These are phyloP conservation scores for Lordiphosa stackelbergi DNA, from an alignment of 1,140 invertebrate species.

Conservation along the genomic window DNA sequence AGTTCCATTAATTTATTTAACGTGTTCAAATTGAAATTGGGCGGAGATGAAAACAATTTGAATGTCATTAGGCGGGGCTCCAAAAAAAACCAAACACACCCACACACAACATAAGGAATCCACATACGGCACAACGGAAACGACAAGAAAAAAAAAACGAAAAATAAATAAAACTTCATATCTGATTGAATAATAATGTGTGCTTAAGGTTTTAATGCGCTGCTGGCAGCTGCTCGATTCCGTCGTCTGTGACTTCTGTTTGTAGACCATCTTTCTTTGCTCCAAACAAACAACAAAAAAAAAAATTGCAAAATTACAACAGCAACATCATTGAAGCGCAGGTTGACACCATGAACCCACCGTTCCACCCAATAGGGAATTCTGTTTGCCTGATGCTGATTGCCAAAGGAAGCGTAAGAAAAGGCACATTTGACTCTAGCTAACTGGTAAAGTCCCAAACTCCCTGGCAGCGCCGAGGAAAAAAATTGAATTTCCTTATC, in stretches of 20 bases:
- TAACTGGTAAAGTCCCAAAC: not conserved
- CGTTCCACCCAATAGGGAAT: slow-evolving; percentile 52
- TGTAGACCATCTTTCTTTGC: slow-evolving; percentile 17
- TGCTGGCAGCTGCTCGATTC: slow-evolving; percentile 40
- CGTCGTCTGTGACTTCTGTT: slow-evolving; percentile 16
- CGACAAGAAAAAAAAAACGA: slow-evolving; percentile 25
- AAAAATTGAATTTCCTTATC: slow-evolving; percentile 64
- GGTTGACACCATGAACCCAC: slow-evolving; percentile 17
- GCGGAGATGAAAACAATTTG: slow-evolving; percentile 45
- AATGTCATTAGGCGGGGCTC: slow-evolving; percentile 46
- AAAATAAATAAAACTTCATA: slow-evolving; percentile 60
- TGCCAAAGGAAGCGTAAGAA: slow-evolving; percentile 46
- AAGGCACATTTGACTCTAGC: not conserved
- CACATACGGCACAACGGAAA: slow-evolving; percentile 16
- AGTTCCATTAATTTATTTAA: slow-evolving; percentile 50
- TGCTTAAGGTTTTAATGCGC: slow-evolving; percentile 71
- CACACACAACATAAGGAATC: slow-evolving; percentile 6
- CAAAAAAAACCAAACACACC: slow-evolving; percentile 10
- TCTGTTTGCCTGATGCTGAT: slow-evolving; percentile 55
- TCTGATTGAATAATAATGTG: slow-evolving; percentile 75
- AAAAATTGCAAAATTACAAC: slow-evolving; percentile 57
- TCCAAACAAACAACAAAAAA: slow-evolving; percentile 10
- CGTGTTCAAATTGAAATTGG: slow-evolving; percentile 31
- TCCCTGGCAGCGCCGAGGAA: slow-evolving; percentile 11
- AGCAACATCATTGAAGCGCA: slow-evolving; percentile 20